Evolutionary conservation across 2,113 vertebrate genomes (phyloP), one percentile per base, ranked within the genome.

Genomic region (Hemibagrus wyckioides): DNA sequence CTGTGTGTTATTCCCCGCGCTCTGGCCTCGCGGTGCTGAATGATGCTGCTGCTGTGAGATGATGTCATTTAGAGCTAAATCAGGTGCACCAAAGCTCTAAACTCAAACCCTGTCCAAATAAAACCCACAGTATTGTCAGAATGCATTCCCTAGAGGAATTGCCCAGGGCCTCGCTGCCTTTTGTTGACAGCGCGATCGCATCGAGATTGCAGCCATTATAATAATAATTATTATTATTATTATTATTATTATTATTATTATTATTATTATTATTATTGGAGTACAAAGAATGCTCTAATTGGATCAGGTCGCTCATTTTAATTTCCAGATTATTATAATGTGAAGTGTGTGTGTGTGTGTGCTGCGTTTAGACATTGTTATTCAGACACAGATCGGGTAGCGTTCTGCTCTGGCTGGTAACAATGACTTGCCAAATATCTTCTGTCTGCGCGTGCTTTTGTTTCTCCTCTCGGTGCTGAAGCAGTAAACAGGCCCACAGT

Each of bases 31-130:
- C 30, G 25, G 30, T 48, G 39, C 8, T 41, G 41, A 85, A 85
- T 83, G 89, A 85, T 92, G 91, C 90, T 50, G 75, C 84, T 91
- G 91, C 90, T 50, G 73, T 57, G 50, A 85, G 93, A 93, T 95
- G 95, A 95, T 95, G 95, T 95, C 94, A 95, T 95, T 88, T 94
- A 59, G 92, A 94, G 93, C 93, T 36, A 30, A 59, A 10, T 56
- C 77, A 76, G 84, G 28, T 76, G 9, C 23, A 61, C 2, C 61
- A 52, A 67, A 83, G 6, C 1, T 67, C 44, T 23, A 19, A 39
- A 39, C 25, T 39, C 59, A n/a, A 44, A 6, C 14, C 7, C 28
- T 54, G n/a, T 28, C n/a, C 7, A 48, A 28, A 48, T 48, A 48
- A 48, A 48, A 48, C 44, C 44, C 44, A 48, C 17, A 41, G 33